These are phyloP conservation scores for Pseudanteris insignis DNA, from an alignment of 2,888 invertebrate species.

Conservation along the genomic window DNA sequence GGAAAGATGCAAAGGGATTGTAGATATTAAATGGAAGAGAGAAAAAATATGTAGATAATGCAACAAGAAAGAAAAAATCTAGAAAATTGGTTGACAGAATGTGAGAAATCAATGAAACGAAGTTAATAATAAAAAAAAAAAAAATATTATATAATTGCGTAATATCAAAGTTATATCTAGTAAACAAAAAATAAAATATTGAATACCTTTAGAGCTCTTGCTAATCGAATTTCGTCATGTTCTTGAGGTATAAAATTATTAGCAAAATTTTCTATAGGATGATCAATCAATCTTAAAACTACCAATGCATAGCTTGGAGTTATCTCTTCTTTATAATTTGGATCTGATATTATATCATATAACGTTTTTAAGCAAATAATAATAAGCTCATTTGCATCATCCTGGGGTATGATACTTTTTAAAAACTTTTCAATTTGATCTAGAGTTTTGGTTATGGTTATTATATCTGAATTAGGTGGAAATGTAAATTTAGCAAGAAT, in stretches of 20 bases:
- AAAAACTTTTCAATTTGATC: slow-evolving; percentile 1
- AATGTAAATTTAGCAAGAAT: not conserved
- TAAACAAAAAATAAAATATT: not conserved
- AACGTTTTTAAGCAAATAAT: slow-evolving; percentile 70
- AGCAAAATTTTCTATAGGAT: slow-evolving; percentile 12
- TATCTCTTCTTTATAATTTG: slow-evolving; percentile 65
- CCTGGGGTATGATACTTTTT: not conserved
- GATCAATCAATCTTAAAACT: slow-evolving; percentile 70
- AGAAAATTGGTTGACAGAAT: too few species aligned
- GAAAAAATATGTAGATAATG: too few species aligned
- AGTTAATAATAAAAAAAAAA: too few species aligned
- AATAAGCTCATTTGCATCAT: slow-evolving; percentile 63
- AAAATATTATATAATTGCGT: too few species aligned
- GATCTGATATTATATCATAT: slow-evolving; percentile 72
- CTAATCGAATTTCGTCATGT: slow-evolving; percentile 12
- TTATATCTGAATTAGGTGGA: not conserved
- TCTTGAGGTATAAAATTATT: slow-evolving; percentile 21
- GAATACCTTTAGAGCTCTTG: slow-evolving; percentile 26
- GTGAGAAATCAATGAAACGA: too few species aligned
- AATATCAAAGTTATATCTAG: too few species aligned
- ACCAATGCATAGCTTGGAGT: slow-evolving; percentile 71
- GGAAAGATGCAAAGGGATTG: too few species aligned
- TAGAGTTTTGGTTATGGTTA: not conserved
- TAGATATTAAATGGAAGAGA: too few species aligned
- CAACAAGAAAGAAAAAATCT: too few species aligned